Conservation (phyloP, 2,797 vertebrate species). For the Rachycentron canadum region DNA sequence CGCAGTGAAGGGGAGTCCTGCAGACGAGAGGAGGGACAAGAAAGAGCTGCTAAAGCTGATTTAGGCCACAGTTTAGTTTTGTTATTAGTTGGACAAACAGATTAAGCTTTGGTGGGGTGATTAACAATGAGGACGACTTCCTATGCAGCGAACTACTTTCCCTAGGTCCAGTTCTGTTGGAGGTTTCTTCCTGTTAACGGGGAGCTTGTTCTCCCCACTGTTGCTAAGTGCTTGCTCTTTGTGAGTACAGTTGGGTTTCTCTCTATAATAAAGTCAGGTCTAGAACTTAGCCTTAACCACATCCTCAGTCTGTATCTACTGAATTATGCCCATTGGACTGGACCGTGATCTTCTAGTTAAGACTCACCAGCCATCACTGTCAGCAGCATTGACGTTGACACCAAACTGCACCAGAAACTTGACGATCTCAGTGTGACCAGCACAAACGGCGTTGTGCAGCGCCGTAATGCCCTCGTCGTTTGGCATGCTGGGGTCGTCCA, state of each 20-base stretch:
- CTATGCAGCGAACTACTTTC: background rate
- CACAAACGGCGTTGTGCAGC: conserved; percentile 95
- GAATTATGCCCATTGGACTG: too few species aligned
- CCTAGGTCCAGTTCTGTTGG: too few species aligned
- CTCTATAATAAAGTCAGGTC: too few species aligned
- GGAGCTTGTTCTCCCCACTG: too few species aligned
- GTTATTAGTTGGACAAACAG: background rate
- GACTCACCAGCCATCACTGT: conserved; percentile 96
- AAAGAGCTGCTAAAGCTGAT: background rate
- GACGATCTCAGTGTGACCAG: conserved; percentile 94
- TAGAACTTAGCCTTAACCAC: too few species aligned
- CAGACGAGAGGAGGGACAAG: background rate
- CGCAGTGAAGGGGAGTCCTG: conserved; percentile 97
- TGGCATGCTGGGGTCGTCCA: conserved; percentile 93
- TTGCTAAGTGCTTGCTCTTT: too few species aligned
- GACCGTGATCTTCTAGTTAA: background rate
- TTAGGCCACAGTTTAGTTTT: background rate
- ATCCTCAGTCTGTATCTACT: too few species aligned
- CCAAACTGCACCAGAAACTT: conserved; percentile 97
- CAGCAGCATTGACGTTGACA: conserved; percentile 94
- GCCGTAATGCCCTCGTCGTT: conserved; percentile 98
- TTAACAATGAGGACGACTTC: background rate
- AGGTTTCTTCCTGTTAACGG: too few species aligned
- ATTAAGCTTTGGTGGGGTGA: background rate
- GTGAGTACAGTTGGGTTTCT: too few species aligned